Conservation (phyloP, 2,113 vertebrate genomes). For the Urocynchramus pylzowi region DNA sequence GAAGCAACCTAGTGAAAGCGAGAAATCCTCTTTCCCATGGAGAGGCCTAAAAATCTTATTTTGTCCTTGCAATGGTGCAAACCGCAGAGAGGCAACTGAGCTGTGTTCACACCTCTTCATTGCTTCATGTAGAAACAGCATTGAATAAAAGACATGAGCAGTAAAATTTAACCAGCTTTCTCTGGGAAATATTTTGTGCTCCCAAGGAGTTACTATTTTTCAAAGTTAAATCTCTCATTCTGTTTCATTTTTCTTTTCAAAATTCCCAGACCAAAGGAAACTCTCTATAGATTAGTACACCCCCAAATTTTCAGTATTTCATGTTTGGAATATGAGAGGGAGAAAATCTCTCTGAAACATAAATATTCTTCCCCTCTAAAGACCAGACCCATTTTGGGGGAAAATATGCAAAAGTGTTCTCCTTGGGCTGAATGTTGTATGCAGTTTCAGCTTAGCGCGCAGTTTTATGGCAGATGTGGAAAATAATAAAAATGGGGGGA, state of each 20-base stretch:
- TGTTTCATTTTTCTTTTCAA: constrained; percentile 47
- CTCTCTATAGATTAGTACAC: constrained; percentile 36
- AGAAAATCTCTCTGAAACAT: constrained; percentile 32
- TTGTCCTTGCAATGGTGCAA: background rate
- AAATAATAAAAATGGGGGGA: background rate
- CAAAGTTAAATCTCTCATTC: constrained; percentile 43
- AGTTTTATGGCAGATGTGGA: background rate
- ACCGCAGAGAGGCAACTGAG: background rate
- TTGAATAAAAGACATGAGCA: background rate
- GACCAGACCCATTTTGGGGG: constrained; percentile 33
- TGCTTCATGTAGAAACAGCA: background rate
- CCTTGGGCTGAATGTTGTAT: constrained; percentile 18
- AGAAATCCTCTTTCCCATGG: background rate
- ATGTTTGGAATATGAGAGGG: constrained; percentile 37
- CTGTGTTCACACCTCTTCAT: background rate
- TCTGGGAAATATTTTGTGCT: constrained; percentile 14
- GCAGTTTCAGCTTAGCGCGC: constrained; percentile 24
- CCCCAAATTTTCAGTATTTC: constrained; percentile 17
- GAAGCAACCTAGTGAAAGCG: background rate
- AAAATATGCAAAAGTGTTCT: constrained; percentile 58
- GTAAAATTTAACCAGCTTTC: background rate
- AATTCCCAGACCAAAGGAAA: constrained; percentile 22
- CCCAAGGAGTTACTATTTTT: constrained; percentile 16
- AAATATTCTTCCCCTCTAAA: constrained; percentile 53
- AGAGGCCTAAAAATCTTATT: background rate